Conservation (phyloP, 2,797 vertebrate species). For the Myripristis murdjan region DNA sequence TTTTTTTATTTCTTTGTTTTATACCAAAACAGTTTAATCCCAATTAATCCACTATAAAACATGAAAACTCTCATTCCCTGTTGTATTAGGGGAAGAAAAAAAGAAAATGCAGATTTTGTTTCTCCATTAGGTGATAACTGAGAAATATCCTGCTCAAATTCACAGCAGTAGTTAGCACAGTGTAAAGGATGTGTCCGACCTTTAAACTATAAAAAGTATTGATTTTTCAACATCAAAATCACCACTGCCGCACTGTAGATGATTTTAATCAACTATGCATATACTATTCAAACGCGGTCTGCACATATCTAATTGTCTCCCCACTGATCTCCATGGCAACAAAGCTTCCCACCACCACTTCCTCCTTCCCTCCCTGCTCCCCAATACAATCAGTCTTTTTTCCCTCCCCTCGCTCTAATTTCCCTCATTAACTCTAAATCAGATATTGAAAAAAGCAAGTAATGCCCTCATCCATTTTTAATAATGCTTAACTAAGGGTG, state of each 20-base stretch:
- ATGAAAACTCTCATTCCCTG: background rate
- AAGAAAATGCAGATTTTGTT: background rate
- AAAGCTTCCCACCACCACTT: conserved; percentile 52
- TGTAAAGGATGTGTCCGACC: background rate
- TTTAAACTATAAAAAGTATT: conserved; percentile 42
- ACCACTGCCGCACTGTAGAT: conserved; percentile 49
- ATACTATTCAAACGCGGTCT: conserved; percentile 67
- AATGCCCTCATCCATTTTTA: conserved; percentile 75
- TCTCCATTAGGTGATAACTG: background rate
- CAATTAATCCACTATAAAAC: background rate
- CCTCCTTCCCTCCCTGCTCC: conserved; percentile 37
- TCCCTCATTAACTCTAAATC: conserved; percentile 72
- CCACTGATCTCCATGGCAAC: conserved; percentile 81
- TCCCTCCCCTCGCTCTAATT: conserved; percentile 57
- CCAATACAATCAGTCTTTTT: conserved; percentile 52
- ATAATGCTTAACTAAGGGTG: conserved; percentile 69
- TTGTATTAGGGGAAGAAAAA: background rate
- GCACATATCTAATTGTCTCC: conserved; percentile 74
- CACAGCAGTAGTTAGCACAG: conserved; percentile 30
- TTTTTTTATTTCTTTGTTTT: background rate
- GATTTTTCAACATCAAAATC: conserved; percentile 46
- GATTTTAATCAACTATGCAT: conserved; percentile 76
- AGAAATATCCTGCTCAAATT: conserved; percentile 24
- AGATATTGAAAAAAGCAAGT: conserved; percentile 67
- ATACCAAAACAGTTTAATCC: background rate